Percentiles rank a stretch among this genome's conserved stretches.
These are phyloP conservation scores for Mythimna lalbum DNA, from an alignment of 2,888 invertebrate genomes.

Conservation along the genomic window DNA sequence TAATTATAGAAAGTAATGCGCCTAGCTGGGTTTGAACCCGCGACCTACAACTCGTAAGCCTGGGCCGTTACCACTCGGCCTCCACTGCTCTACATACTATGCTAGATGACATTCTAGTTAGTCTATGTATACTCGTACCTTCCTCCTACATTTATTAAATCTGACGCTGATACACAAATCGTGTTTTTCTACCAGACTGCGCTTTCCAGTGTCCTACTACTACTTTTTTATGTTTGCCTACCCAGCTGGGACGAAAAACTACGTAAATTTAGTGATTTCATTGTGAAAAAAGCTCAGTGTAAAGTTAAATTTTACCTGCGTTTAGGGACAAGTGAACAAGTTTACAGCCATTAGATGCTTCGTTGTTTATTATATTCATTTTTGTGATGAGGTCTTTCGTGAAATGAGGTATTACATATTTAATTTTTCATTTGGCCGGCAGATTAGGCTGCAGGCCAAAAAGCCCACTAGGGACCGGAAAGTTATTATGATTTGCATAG, in stretches of 20 bases:
- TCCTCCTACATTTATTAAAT: not conserved
- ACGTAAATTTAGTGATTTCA: not conserved
- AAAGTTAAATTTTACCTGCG: slow-evolving; percentile 47
- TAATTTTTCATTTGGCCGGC: slow-evolving; percentile 78
- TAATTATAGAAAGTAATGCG: too few relatives aligned
- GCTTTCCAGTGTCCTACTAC: not conserved
- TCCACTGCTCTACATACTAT: too few relatives aligned
- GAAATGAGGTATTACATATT: slow-evolving; percentile 76
- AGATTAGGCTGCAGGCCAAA: slow-evolving; percentile 73
- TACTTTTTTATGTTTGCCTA: not conserved
- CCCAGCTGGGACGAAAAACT: not conserved
- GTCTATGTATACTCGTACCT: too few relatives aligned
- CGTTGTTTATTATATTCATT: slow-evolving; percentile 50
- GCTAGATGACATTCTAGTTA: not conserved
- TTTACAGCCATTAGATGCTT: slow-evolving; percentile 38
- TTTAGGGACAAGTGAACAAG: slow-evolving; percentile 36
- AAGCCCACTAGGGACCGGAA: slow-evolving; percentile 69
- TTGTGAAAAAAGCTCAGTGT: not conserved
- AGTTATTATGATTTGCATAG: slow-evolving; percentile 76
- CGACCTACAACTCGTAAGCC: too few relatives aligned
- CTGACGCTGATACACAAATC: not conserved
- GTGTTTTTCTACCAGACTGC: not conserved
- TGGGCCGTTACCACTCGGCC: too few relatives aligned
- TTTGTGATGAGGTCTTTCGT: slow-evolving; percentile 56
- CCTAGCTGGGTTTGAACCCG: too few relatives aligned